These are phyloP conservation scores for Poliocrania exsul DNA, from an alignment of 2,797 vertebrate genomes.

Conservation along the genomic window DNA sequence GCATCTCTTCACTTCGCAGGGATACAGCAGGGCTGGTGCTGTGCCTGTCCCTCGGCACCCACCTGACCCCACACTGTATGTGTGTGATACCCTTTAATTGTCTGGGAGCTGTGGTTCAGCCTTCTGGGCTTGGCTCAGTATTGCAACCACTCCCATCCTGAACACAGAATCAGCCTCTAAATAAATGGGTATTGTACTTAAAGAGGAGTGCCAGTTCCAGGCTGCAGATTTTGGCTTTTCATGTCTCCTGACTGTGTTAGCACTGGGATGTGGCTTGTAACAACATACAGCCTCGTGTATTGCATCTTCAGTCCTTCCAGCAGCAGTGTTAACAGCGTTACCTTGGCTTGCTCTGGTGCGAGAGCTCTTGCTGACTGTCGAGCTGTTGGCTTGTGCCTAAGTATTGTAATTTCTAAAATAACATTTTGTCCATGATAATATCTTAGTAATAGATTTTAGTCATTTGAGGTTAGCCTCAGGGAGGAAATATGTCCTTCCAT, in stretches of 20 bases:
- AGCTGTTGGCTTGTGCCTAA: not conserved
- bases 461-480: slow-evolving; percentile 46
- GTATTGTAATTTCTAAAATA: slow-evolving; percentile 21
- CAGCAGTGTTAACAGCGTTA: not conserved
- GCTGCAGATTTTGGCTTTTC: not conserved
- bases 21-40: not conserved
- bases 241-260: not conserved
- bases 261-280: not conserved
- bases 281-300: not conserved
- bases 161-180: not conserved
- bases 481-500: slow-evolving; percentile 45
- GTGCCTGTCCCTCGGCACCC: not conserved
- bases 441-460: slow-evolving; percentile 42
- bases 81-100: not conserved
- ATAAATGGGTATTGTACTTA: not conserved
- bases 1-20: not conserved
- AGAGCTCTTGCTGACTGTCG: not conserved
- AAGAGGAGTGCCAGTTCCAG: not conserved
- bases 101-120: not conserved
- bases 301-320: not conserved
- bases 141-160: not conserved
- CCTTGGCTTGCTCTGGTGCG: not conserved
- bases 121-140: not conserved
- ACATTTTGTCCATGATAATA: slow-evolving; percentile 3
- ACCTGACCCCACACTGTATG: not conserved